phyloP scores from a whole-genome alignment of 2,888 invertebrate species.

The Eupithecia tripunctaria region DNA sequence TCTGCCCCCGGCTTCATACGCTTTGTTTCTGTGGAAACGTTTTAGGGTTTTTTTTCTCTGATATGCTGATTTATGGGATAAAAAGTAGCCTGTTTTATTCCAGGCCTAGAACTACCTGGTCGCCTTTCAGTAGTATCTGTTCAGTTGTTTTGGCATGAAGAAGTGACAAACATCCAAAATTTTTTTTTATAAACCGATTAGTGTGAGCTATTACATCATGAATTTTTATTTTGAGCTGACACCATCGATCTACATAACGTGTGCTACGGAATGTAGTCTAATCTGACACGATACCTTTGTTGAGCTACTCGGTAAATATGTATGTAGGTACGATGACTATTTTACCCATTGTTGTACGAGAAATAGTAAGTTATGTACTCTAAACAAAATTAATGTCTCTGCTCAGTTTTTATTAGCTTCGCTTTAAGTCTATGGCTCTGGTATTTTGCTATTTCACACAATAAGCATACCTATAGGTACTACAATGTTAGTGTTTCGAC shows the following conservation, averaged over 20 bases:
- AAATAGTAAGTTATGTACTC: neutral
- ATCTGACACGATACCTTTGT: neutral
- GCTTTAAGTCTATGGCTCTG: neutral
- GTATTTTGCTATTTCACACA: neutral
- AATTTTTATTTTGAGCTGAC: no score
- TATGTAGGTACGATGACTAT: neutral
- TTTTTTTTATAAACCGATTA: no score
- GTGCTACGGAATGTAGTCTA: neutral
- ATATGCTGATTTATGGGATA: neutral
- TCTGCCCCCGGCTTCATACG: neutral
- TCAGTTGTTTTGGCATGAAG: no score
- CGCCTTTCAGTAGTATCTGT: neutral
- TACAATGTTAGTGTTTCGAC: neutral
- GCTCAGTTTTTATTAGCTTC: neutral
- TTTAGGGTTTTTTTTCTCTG: neutral
- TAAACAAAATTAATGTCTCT: neutral
- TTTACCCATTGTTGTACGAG: neutral
- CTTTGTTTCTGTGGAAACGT: neutral
- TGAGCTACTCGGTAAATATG: neutral
- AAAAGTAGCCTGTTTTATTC: neutral
- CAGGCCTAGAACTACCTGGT: neutral
- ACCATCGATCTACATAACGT: neutral
- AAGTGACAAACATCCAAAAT: neutral
- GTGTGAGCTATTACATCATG: no score
- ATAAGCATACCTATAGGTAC: neutral